Percentiles rank a stretch among this genome's conserved stretches.
Evolutionary conservation across 2,797 vertebrate genomes (phyloP).

Genomic region (Peromyscus melanophrys): DNA sequence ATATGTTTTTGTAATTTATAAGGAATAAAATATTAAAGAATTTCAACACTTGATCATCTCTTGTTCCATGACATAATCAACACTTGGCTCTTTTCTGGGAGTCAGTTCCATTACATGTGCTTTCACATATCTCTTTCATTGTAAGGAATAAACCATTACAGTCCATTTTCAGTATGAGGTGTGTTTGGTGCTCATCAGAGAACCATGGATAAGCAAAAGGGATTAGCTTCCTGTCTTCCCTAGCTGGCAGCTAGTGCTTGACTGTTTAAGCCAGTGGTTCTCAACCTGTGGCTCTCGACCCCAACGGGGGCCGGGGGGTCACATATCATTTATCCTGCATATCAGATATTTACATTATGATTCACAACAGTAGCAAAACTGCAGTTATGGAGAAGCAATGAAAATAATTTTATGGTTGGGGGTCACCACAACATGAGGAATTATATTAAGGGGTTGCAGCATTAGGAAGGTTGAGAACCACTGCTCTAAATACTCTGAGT

Average conservation of each 20-base stretch:
- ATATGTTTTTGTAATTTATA: not conserved
- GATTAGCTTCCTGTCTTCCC: not conserved
- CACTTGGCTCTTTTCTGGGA: not conserved
- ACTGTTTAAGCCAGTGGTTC: not conserved
- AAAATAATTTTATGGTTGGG: not conserved
- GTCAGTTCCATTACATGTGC: not conserved
- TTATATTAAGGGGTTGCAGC: no score
- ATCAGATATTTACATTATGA: not conserved
- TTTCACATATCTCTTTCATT: not conserved
- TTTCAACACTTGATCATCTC: not conserved
- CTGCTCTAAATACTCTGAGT: not conserved
- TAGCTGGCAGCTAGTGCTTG: no score
- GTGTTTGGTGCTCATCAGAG: not conserved
- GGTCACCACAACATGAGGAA: not conserved
- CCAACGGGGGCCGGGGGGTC: not conserved
- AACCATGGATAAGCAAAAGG: not conserved
- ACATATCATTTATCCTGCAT: not conserved
- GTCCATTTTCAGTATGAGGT: not conserved
- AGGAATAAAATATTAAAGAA: not conserved
- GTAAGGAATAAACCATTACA: not conserved
- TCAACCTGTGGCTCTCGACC: not conserved
- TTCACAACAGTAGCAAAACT: not conserved
- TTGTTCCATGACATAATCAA: not conserved
- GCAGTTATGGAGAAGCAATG: not conserved
- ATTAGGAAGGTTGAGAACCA: not conserved